Conservation (phyloP, 1,140 invertebrate genomes). For the Penaeus vannamei region DNA sequence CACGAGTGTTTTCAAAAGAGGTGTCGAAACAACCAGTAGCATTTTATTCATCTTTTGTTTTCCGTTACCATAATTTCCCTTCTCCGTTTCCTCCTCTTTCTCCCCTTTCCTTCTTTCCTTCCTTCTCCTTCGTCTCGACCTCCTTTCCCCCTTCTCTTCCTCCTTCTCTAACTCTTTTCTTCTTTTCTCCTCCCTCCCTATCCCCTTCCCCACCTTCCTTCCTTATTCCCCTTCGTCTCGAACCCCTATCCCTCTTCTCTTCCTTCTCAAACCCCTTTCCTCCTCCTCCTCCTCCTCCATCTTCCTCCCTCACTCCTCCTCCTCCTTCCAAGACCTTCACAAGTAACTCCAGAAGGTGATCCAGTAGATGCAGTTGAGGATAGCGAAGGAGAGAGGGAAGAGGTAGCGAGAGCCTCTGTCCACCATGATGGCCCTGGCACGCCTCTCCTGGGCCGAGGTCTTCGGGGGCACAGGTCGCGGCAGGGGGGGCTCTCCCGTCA, state of each 20-base stretch:
- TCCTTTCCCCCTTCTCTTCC: too few relatives aligned
- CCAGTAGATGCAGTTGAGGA: conserved; percentile 72
- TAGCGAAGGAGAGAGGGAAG: conserved; percentile 71
- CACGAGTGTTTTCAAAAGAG: too few relatives aligned
- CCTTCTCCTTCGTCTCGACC: too few relatives aligned
- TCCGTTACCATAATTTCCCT: too few relatives aligned
- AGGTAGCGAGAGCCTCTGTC: conserved; percentile 71
- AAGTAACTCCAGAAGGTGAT: conserved; percentile 60
- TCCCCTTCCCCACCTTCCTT: neutral
- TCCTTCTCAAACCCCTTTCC: too few relatives aligned
- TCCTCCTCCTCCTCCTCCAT: too few relatives aligned
- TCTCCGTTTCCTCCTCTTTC: too few relatives aligned
- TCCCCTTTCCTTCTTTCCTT: too few relatives aligned
- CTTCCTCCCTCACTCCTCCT: neutral
- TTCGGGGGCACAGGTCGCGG: neutral
- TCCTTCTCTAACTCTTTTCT: neutral
- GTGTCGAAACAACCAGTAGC: too few relatives aligned
- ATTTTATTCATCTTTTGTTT: too few relatives aligned
- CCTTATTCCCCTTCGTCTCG: neutral
- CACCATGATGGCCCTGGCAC: conserved; percentile 37
- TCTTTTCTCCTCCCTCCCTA: neutral
- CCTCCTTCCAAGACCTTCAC: conserved; percentile 7
- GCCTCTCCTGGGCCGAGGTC: neutral
- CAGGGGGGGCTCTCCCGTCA: neutral
- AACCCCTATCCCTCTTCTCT: too few relatives aligned